Evolutionary conservation across 2,797 vertebrate species (phyloP).

Genomic region (Helarctos malayanus): DNA sequence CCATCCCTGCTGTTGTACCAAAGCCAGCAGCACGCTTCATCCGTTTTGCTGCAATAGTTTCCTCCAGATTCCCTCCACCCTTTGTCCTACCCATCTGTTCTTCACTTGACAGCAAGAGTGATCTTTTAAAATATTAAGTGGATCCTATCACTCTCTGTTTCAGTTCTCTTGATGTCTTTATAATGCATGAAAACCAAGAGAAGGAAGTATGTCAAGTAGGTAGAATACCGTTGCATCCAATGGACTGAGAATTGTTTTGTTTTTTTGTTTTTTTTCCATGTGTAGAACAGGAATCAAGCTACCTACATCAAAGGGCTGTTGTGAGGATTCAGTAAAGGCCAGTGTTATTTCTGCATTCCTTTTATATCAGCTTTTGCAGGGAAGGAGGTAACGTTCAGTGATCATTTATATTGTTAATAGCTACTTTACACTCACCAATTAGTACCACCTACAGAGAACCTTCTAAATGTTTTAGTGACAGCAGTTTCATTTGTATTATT

Average conservation of each 20-base stretch:
- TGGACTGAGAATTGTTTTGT: background rate
- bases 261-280: background rate
- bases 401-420: background rate
- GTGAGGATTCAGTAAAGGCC: background rate
- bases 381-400: background rate
- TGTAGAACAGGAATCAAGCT: background rate
- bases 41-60: background rate
- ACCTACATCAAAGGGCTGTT: background rate
- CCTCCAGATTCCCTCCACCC: background rate
- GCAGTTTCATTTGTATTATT: background rate
- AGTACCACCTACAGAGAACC: background rate
- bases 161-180: background rate
- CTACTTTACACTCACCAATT: background rate
- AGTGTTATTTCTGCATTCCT: background rate
- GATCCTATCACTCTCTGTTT: background rate
- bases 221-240: background rate
- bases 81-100: background rate
- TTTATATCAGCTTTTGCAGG: background rate
- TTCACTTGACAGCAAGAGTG: background rate
- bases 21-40: background rate
- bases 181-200: background rate
- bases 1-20: background rate
- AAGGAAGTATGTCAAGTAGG: background rate
- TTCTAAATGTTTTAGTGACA: slow-evolving; percentile 28
- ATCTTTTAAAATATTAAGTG: slow-evolving; percentile 47